These are phyloP conservation scores for Cantharis flavilabris DNA, from an alignment of 2,888 invertebrate genomes.

Conservation along the genomic window DNA sequence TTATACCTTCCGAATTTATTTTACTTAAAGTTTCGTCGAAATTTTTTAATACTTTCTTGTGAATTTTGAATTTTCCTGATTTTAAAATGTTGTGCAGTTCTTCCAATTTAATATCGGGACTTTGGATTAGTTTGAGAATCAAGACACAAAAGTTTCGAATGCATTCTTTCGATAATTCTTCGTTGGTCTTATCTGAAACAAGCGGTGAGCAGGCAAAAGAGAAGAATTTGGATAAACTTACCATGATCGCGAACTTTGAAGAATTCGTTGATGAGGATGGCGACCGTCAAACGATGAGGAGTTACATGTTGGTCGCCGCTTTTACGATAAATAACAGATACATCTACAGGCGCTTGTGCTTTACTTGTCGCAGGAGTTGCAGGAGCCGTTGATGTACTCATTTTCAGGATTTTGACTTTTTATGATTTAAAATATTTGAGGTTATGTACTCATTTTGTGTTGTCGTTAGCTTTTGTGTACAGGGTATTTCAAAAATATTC, in stretches of 20 bases:
- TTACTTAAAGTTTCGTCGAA: slow-evolving; percentile 64
- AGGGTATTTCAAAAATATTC: neutral
- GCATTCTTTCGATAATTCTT: slow-evolving; percentile 47
- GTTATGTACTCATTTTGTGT: neutral
- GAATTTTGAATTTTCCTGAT: slow-evolving; percentile 63
- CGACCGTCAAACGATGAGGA: slow-evolving; percentile 79
- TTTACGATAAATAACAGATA: neutral
- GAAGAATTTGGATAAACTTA: slow-evolving; percentile 37
- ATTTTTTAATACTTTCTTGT: slow-evolving; percentile 62
- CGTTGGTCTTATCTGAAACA: slow-evolving; percentile 7
- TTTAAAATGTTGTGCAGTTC: slow-evolving; percentile 69
- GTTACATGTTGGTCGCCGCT: slow-evolving; percentile 60
- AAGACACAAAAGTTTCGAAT: slow-evolving; percentile 78
- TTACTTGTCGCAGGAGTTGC: neutral
- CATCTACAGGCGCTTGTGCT: neutral
- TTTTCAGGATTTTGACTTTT: neutral
- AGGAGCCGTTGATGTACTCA: neutral
- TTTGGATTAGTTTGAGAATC: slow-evolving; percentile 79
- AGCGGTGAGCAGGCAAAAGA: slow-evolving; percentile 4
- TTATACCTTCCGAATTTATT: slow-evolving; percentile 62
- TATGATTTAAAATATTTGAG: neutral
- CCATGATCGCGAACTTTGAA: slow-evolving; percentile 64
- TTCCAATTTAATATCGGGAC: slow-evolving; percentile 76
- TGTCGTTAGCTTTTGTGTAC: neutral
- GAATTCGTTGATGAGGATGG: slow-evolving; percentile 77